phyloP scores from a whole-genome alignment of 2,888 invertebrate genomes.

The Phalera bucephala region DNA sequence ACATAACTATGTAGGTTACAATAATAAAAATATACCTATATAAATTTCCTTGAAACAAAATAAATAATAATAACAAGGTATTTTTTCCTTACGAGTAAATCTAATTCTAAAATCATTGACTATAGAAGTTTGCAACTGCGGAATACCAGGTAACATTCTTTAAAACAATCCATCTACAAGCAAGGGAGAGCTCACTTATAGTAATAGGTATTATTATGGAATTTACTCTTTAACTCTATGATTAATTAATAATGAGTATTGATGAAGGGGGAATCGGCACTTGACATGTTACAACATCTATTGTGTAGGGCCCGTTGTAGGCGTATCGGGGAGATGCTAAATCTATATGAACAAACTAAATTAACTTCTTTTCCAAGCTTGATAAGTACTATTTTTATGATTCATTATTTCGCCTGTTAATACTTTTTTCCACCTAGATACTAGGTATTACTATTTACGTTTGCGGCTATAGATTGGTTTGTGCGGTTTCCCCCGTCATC shows the following conservation, averaged over 20 bases:
- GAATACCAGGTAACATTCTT: constrained; percentile 75
- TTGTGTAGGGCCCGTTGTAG: neutral
- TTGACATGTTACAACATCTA: constrained; percentile 7
- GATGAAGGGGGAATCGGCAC: constrained; percentile 54
- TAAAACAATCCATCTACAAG: constrained; percentile 77
- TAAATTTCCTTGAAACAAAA: constrained; percentile 81
- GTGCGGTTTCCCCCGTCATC: constrained; percentile 56
- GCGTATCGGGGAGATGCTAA: neutral
- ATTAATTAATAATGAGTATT: constrained; percentile 74
- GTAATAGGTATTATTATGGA: constrained; percentile 74
- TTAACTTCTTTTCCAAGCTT: too few species aligned
- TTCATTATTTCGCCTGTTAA: too few species aligned
- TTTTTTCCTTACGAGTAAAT: constrained; percentile 73
- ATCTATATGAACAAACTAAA: too few species aligned
- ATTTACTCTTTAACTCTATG: constrained; percentile 77
- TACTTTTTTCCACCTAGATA: constrained; percentile 11
- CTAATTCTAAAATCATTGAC: constrained; percentile 79
- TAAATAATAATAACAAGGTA: constrained; percentile 82
- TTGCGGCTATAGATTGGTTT: constrained; percentile 9
- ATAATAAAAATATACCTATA: constrained; percentile 83
- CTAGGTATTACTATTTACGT: constrained; percentile 21
- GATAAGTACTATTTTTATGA: too few species aligned
- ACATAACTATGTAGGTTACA: constrained; percentile 82
- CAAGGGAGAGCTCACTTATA: constrained; percentile 77
- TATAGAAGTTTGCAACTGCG: constrained; percentile 71